Percentiles rank a stretch among this genome's conserved stretches.
These are phyloP conservation scores for Podilymbus podiceps DNA, from an alignment of 2,113 vertebrate species.

Conservation along the genomic window DNA sequence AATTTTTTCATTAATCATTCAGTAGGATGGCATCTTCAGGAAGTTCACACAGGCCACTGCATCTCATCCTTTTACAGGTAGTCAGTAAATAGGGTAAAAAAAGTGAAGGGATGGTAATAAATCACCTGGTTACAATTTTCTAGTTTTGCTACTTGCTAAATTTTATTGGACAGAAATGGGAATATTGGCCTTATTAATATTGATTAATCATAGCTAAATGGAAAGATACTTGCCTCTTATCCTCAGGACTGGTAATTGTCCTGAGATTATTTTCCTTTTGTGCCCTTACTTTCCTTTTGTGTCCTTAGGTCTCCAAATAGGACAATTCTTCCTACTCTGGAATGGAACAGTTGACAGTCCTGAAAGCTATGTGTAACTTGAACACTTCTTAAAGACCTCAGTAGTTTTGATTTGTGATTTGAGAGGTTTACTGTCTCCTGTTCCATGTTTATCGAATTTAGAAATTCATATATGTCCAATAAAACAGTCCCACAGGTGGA, in stretches of 20 bases:
- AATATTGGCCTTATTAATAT: background rate
- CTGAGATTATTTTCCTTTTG: background rate
- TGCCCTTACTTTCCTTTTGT: background rate
- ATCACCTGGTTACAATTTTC: background rate
- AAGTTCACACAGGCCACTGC: background rate
- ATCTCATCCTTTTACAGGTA: background rate
- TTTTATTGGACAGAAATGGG: background rate
- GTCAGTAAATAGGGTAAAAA: background rate
- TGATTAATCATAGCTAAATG: background rate
- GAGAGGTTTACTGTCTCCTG: background rate
- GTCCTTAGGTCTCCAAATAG: background rate
- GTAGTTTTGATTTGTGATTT: background rate
- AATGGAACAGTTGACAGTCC: background rate
- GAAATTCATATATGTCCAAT: background rate
- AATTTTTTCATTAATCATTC: background rate
- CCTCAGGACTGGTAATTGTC: background rate
- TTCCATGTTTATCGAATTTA: background rate
- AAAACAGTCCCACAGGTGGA: background rate
- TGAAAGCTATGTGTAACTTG: background rate
- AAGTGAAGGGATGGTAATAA: background rate
- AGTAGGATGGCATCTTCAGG: background rate
- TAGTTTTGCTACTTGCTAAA: background rate
- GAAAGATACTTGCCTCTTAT: background rate
- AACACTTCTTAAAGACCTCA: background rate
- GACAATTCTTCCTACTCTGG: background rate